Evolutionary conservation across 1,140 invertebrate species (phyloP).

Genomic region (Trinorchestia longiramus): DNA sequence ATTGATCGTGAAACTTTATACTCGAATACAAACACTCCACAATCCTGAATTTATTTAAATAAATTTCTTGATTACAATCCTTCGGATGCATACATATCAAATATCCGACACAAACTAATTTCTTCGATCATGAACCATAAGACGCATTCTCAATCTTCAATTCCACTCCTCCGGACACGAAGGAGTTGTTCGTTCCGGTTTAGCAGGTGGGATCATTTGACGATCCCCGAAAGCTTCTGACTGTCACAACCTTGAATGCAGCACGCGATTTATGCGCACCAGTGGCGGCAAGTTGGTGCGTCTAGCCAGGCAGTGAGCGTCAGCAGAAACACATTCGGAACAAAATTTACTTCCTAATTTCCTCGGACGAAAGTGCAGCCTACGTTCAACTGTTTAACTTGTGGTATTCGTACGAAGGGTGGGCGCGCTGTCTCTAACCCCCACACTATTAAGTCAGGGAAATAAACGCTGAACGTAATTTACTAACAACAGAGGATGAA

Average conservation of each 20-base stretch:
- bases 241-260: neutral
- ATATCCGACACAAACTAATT: too few species aligned
- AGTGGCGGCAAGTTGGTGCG: neutral
- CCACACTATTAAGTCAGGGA: neutral
- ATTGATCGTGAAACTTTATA: too few species aligned
- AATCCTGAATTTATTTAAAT: too few species aligned
- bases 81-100: too few species aligned
- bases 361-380: neutral
- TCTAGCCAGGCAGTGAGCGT: neutral
- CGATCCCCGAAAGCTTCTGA: neutral
- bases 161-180: neutral
- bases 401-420: neutral
- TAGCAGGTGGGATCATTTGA: neutral
- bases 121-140: neutral
- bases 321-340: neutral
- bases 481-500: neutral
- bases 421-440: neutral
- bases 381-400: neutral
- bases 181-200: neutral
- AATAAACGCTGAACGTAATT: neutral
- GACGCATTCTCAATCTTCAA: neutral
- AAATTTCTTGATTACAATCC: too few species aligned
- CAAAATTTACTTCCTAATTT: neutral
- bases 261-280: neutral
- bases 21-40: too few species aligned